phyloP scores from a whole-genome alignment of 2,113 vertebrate species.

The Burhinus oedicnemus region DNA sequence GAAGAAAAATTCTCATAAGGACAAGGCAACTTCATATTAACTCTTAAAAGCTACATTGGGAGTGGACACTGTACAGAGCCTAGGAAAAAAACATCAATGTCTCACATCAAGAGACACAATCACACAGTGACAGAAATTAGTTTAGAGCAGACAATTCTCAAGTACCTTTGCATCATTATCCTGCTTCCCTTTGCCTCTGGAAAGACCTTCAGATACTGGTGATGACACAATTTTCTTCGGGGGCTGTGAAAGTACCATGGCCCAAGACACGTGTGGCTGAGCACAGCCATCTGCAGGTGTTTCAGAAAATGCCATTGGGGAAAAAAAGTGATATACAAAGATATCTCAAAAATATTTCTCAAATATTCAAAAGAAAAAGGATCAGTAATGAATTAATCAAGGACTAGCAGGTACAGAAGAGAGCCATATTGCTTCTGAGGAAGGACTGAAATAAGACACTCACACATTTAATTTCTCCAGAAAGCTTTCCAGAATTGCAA shows the following conservation, averaged over 20 bases:
- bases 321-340: slow-evolving; percentile 4
- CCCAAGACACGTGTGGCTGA: slow-evolving; percentile 58
- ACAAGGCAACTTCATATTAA: not conserved
- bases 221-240: slow-evolving; percentile 52
- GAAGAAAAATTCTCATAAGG: not conserved
- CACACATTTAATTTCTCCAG: not conserved
- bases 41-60: not conserved
- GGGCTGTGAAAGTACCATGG: slow-evolving; percentile 56
- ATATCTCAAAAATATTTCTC: not conserved
- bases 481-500: not conserved
- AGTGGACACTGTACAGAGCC: not conserved
- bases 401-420: not conserved
- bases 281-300: slow-evolving; percentile 61
- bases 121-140: not conserved
- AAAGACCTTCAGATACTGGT: slow-evolving; percentile 33
- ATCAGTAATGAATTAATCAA: not conserved
- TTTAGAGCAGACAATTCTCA: not conserved
- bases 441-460: not conserved
- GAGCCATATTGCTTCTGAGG: not conserved
- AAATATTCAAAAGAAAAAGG: not conserved
- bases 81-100: not conserved
- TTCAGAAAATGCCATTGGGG: slow-evolving; percentile 38
- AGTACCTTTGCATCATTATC: slow-evolving; percentile 50
- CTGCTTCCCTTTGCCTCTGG: slow-evolving; percentile 49
- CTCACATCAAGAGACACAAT: not conserved